Evolutionary conservation across 2,113 vertebrate genomes (phyloP).

Genomic region (Cephalopholis sonnerati): DNA sequence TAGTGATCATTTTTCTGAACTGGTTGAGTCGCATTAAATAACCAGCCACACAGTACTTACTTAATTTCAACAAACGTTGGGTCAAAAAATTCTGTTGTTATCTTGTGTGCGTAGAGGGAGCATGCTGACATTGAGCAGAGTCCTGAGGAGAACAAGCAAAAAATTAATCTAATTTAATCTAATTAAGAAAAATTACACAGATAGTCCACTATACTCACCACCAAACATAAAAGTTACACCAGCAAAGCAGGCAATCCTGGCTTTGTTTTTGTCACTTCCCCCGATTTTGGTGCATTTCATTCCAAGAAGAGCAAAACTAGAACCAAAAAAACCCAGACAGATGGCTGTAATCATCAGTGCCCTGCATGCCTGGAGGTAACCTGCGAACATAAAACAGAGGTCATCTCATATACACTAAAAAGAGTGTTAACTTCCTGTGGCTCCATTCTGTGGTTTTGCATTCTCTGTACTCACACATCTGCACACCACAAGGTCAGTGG

Average conservation of each 20-base stretch:
- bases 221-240: constrained; percentile 91
- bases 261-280: constrained; percentile 92
- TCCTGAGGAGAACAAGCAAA: constrained; percentile 80
- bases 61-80: constrained; percentile 93
- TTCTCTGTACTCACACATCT: neutral
- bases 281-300: constrained; percentile 98
- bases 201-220: constrained; percentile 82
- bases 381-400: constrained; percentile 76
- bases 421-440: neutral
- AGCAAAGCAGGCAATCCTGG: constrained; percentile 90
- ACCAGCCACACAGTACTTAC: constrained; percentile 82
- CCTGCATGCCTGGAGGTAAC: constrained; percentile 95
- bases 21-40: neutral
- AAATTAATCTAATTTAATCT: no score
- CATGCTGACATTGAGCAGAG: constrained; percentile 92
- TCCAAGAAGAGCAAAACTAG: constrained; percentile 90
- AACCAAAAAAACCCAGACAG: constrained; percentile 93
- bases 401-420: neutral
- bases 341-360: constrained; percentile 94
- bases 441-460: neutral
- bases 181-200: neutral
- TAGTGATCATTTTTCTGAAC: neutral
- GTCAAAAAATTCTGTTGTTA: constrained; percentile 96
- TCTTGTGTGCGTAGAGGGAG: constrained; percentile 95
- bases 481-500: constrained; percentile 35